Conservation (phyloP, 1,140 invertebrate genomes). For the Lamellibrachia luymesi region DNA sequence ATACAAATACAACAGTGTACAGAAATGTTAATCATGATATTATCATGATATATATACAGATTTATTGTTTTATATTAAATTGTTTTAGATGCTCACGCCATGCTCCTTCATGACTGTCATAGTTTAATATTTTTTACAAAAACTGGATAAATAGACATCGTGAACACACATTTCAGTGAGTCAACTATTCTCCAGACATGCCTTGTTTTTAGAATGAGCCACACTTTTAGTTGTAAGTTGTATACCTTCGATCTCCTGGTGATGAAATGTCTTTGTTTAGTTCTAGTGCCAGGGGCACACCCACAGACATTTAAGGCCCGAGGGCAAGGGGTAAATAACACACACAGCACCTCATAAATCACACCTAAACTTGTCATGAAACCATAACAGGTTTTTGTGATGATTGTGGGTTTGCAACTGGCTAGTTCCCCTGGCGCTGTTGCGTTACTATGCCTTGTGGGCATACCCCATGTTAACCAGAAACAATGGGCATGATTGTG, state of each 20-base stretch:
- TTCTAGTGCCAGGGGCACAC: background rate
- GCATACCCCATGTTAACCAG: background rate
- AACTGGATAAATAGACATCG: background rate
- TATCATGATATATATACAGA: too few species aligned
- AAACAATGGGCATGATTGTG: background rate
- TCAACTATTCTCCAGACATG: background rate
- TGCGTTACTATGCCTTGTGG: background rate
- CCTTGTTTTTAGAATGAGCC: background rate
- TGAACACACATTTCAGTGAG: background rate
- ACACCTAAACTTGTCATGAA: background rate
- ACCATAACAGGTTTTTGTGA: background rate
- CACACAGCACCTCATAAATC: background rate
- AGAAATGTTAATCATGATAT: too few species aligned
- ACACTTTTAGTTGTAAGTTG: background rate
- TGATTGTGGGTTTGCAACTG: background rate
- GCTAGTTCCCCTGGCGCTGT: too few species aligned
- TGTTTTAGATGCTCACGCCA: too few species aligned
- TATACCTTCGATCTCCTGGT: too few species aligned
- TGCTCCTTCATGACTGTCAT: background rate
- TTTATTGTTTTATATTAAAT: too few species aligned
- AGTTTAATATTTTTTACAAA: background rate
- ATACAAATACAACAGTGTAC: too few species aligned
- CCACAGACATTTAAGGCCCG: background rate
- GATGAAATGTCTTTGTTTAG: too few species aligned
- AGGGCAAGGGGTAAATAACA: background rate